A percentile compares a stretch with the other conserved stretches of the same genome.
Conservation (phyloP, 2,797 vertebrate genomes). For the Paratrypauchen microcephalus region DNA sequence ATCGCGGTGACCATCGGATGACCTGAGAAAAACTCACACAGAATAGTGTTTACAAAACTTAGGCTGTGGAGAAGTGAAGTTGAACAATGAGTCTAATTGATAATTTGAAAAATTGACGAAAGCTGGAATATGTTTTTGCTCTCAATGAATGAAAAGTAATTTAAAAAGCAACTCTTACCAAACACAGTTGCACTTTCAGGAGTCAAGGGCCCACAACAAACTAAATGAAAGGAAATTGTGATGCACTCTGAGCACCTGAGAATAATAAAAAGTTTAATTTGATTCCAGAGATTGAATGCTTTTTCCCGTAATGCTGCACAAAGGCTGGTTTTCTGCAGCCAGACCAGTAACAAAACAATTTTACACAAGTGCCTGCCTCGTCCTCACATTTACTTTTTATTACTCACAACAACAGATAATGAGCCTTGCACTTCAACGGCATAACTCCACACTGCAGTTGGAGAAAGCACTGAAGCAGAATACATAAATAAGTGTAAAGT, state of each 20-base stretch:
- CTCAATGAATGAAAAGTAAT: constrained; percentile 28
- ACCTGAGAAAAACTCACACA: constrained; percentile 16
- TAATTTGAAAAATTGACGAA: constrained; percentile 7
- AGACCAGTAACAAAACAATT: constrained; percentile 3
- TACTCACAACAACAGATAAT: too few relatives aligned
- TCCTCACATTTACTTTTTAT: constrained; percentile 6
- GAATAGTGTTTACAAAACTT: too few relatives aligned
- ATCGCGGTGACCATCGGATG: constrained; percentile 13
- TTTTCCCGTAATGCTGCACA: constrained; percentile 2
- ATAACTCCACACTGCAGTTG: not conserved
- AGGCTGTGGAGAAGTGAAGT: not conserved
- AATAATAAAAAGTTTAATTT: constrained; percentile 12
- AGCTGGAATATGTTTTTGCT: constrained; percentile 1
- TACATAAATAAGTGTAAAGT: constrained; percentile 1
- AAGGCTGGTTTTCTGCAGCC: not conserved
- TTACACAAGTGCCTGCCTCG: not conserved
- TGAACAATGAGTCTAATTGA: constrained; percentile 12
- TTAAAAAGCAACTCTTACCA: constrained; percentile 15
- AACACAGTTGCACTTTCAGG: constrained; percentile 12
- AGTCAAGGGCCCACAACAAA: constrained; percentile 19
- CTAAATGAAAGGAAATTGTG: constrained; percentile 13
- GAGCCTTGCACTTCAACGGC: not conserved
- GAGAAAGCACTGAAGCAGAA: constrained; percentile 8
- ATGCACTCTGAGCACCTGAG: constrained; percentile 5
- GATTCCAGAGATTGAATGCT: constrained; percentile 10